Evolutionary conservation across 2,113 vertebrate genomes (phyloP).

Genomic region (Diglossa brunneiventris): DNA sequence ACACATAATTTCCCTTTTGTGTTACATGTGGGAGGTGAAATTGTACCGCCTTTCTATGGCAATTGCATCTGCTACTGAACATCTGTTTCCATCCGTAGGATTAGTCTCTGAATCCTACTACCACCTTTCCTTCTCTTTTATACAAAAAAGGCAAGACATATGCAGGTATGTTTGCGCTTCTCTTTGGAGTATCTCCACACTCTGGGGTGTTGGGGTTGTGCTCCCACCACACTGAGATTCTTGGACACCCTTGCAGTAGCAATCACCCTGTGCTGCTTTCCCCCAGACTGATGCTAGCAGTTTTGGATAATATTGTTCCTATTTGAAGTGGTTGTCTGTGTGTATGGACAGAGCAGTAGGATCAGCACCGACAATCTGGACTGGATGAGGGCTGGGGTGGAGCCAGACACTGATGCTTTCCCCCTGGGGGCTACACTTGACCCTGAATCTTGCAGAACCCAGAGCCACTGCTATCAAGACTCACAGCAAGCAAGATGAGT

Average conservation of each 20-base stretch:
- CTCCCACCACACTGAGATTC: fast-evolving
- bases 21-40: background rate
- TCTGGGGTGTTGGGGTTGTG: background rate
- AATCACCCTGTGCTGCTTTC: background rate
- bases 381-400: background rate
- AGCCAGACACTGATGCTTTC: background rate
- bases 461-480: background rate
- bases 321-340: background rate
- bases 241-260: background rate
- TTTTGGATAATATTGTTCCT: background rate
- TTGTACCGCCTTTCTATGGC: background rate
- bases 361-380: background rate
- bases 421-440: fast-evolving
- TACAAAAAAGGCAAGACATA: background rate
- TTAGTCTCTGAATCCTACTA: background rate
- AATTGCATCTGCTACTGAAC: background rate
- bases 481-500: background rate
- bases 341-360: fast-evolving
- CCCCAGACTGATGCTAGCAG: background rate
- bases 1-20: background rate
- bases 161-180: background rate
- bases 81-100: background rate
- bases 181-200: background rate
- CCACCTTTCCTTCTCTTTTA: background rate
- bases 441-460: background rate